phyloP scores from a whole-genome alignment of 2,113 vertebrate genomes.

The Tenebrosternarchus preto region DNA sequence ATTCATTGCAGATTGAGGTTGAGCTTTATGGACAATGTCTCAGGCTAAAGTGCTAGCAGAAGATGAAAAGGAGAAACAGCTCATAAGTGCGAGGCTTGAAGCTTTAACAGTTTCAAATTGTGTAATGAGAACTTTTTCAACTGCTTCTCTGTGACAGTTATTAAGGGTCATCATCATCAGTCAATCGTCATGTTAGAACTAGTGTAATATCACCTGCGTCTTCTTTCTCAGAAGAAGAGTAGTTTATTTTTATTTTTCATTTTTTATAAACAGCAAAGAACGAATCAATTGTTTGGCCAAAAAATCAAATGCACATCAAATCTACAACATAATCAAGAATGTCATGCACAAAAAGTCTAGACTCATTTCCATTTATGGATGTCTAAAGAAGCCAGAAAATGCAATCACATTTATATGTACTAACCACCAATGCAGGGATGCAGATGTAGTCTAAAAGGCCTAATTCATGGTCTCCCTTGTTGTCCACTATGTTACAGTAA shows the following conservation, averaged over 20 bases:
- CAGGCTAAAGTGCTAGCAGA: slow-evolving; percentile 8
- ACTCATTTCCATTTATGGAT: no score
- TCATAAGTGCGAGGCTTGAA: not conserved
- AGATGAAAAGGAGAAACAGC: slow-evolving; percentile 33
- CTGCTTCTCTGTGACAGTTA: not conserved
- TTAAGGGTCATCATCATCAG: not conserved
- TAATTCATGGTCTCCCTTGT: no score
- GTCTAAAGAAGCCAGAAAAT: no score
- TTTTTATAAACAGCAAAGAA: not conserved
- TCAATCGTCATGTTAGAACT: not conserved
- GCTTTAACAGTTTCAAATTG: not conserved
- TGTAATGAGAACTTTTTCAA: not conserved
- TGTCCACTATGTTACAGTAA: no score
- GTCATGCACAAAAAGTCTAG: no score
- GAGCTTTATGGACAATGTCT: slow-evolving; percentile 29
- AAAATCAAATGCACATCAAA: no score
- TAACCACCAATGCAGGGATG: no score
- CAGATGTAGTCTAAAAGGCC: slow-evolving; percentile 9
- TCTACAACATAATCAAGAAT: no score
- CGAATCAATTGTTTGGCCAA: no score
- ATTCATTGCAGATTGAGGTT: slow-evolving; percentile 32
- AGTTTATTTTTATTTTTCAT: not conserved
- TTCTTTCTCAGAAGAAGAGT: not conserved
- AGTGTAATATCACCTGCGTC: not conserved
- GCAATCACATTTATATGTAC: not conserved